phyloP scores from a whole-genome alignment of 1,140 invertebrate species.

The roundworm (Caenorhabditis elegans) region DNA sequence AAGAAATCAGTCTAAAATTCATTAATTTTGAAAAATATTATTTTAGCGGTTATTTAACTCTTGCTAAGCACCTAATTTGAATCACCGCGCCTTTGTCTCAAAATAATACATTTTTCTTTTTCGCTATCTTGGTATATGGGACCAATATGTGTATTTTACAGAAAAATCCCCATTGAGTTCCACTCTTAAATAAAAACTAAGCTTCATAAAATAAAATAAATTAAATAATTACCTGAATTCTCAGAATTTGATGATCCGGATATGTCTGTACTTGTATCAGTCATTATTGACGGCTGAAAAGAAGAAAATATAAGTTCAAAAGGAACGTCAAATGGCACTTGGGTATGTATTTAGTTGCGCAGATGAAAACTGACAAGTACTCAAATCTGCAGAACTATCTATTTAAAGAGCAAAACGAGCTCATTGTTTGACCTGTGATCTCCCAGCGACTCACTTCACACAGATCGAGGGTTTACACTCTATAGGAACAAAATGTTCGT shows the following conservation, averaged over 20 bases:
- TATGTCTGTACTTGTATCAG: constrained; percentile 12
- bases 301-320: not conserved
- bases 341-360: not conserved
- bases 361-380: constrained; percentile 2
- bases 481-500: too few relatives aligned
- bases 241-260: constrained; percentile 3
- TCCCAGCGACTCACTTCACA: not conserved
- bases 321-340: too few relatives aligned
- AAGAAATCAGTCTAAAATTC: too few relatives aligned
- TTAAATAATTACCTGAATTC: not conserved
- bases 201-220: not conserved
- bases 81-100: too few relatives aligned
- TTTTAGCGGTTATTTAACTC: too few relatives aligned
- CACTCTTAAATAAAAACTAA: too few relatives aligned
- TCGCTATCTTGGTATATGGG: too few relatives aligned
- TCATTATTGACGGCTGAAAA: constrained; percentile 42
- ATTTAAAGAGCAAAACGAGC: not conserved
- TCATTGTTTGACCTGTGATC: not conserved
- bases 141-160: too few relatives aligned
- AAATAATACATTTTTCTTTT: too few relatives aligned
- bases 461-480: not conserved
- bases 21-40: too few relatives aligned
- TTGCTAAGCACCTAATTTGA: too few relatives aligned
- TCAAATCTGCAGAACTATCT: constrained; percentile 1
- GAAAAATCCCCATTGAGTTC: too few relatives aligned